These are phyloP conservation scores for Caenorhabditis tropicalis DNA, from an alignment of 1,140 invertebrate species.

Conservation along the genomic window DNA sequence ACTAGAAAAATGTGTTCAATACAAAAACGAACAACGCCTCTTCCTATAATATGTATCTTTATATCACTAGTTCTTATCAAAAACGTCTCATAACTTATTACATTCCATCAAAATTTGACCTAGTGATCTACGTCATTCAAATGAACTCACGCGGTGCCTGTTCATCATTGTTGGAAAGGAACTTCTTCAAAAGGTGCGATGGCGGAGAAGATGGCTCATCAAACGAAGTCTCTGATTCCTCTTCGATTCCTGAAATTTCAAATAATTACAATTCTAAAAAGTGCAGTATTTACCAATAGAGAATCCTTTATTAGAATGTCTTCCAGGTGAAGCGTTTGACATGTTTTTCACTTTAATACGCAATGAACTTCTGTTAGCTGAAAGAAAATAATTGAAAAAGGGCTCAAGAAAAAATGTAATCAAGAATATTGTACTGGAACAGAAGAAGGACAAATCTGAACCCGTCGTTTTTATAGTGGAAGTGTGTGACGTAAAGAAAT, in stretches of 20 bases:
- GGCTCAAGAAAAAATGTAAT: background rate
- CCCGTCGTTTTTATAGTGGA: background rate
- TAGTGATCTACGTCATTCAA: slow-evolving; percentile 29
- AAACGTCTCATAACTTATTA: background rate
- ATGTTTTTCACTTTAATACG: background rate
- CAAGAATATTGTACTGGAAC: background rate
- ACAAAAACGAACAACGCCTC: background rate
- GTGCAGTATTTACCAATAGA: background rate
- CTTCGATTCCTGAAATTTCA: background rate
- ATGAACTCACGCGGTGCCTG: background rate
- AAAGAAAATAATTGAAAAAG: too few relatives aligned
- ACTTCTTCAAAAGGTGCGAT: background rate
- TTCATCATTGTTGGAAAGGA: background rate
- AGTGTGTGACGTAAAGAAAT: background rate
- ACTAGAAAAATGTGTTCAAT: too few relatives aligned
- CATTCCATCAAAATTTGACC: background rate
- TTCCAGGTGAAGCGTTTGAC: background rate
- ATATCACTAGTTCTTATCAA: slow-evolving; percentile 24
- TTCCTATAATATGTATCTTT: background rate
- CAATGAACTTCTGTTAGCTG: too few relatives aligned
- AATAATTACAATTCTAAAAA: background rate
- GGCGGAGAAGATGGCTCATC: background rate
- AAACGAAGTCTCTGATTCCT: background rate
- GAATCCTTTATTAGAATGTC: background rate
- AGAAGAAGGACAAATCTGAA: background rate